These are phyloP conservation scores for Hypsibius dujardini DNA, from an alignment of 1,140 invertebrate genomes.

Conservation along the genomic window DNA sequence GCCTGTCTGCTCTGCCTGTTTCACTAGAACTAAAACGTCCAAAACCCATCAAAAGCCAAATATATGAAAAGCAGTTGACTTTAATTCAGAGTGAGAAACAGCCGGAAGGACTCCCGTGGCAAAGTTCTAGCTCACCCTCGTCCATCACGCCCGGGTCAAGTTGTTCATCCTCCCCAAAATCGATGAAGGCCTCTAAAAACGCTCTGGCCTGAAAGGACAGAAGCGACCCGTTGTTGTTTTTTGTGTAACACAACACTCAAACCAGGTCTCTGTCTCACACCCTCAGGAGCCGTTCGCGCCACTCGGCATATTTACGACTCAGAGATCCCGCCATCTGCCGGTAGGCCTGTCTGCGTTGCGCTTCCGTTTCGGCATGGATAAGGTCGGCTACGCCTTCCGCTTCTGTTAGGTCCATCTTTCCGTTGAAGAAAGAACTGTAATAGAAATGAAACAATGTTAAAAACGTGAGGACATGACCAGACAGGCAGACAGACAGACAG, in stretches of 20 bases:
- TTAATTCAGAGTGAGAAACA: not conserved
- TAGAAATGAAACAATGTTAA: not conserved
- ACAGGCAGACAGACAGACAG: no score
- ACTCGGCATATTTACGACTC: slow-evolving; percentile 47
- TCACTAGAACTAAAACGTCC: slow-evolving; percentile 35
- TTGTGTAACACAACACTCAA: not conserved
- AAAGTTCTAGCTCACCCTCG: slow-evolving; percentile 26
- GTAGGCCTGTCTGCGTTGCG: slow-evolving; percentile 60
- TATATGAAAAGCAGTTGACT: no score
- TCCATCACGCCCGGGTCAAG: slow-evolving; percentile 49
- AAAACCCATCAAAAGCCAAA: slow-evolving; percentile 27
- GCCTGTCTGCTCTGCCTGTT: not conserved
- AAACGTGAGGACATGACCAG: not conserved
- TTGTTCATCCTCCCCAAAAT: slow-evolving; percentile 72
- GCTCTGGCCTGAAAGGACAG: slow-evolving; percentile 40
- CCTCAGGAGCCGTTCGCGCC: slow-evolving; percentile 40
- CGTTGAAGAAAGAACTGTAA: slow-evolving; percentile 55
- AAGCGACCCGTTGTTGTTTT: not conserved
- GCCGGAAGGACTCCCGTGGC: slow-evolving; percentile 18
- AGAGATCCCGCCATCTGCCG: slow-evolving; percentile 54
- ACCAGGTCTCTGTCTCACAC: slow-evolving; percentile 25
- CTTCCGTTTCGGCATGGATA: slow-evolving; percentile 70
- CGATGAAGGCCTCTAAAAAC: slow-evolving; percentile 63
- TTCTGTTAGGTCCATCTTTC: slow-evolving; percentile 68
- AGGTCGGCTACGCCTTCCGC: slow-evolving; percentile 72